Percentiles rank a stretch among this genome's conserved stretches.
These are phyloP conservation scores for Hyaena hyaena DNA, from an alignment of 2,113 vertebrate genomes.

Conservation along the genomic window DNA sequence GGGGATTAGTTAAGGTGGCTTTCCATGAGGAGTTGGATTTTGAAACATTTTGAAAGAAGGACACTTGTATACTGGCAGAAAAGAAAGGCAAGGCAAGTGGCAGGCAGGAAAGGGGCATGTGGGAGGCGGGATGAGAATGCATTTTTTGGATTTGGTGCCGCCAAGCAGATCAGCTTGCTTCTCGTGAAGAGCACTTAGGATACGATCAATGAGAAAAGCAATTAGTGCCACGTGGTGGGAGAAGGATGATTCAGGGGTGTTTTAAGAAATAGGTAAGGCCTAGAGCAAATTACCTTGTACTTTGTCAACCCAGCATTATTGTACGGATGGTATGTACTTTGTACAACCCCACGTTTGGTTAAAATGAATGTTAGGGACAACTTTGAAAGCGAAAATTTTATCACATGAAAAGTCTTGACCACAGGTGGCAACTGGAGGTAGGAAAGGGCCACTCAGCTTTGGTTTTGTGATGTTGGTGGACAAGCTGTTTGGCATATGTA, in stretches of 20 bases:
- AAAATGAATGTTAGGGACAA: slow-evolving; percentile 5
- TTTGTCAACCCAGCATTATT: background rate
- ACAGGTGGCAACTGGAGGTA: background rate
- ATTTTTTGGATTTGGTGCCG: background rate
- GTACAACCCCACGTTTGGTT: background rate
- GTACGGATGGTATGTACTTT: background rate
- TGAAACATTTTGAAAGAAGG: background rate
- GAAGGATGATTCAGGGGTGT: background rate
- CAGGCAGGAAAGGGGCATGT: background rate
- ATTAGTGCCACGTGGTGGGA: too few relatives aligned
- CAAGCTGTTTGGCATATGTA: background rate
- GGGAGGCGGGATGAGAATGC: background rate
- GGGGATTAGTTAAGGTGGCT: background rate
- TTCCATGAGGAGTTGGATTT: background rate
- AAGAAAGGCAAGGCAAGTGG: background rate
- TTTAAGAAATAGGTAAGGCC: background rate
- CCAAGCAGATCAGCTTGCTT: background rate
- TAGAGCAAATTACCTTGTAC: background rate
- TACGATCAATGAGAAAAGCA: background rate
- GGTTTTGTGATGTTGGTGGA: background rate
- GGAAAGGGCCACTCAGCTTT: background rate
- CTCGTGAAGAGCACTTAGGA: background rate
- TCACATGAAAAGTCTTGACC: background rate
- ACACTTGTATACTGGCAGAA: background rate
- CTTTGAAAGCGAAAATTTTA: background rate